Percentiles rank a stretch among this genome's conserved stretches.
Evolutionary conservation across 1,140 invertebrate genomes (phyloP).

Genomic region (Chymomyza costata): DNA sequence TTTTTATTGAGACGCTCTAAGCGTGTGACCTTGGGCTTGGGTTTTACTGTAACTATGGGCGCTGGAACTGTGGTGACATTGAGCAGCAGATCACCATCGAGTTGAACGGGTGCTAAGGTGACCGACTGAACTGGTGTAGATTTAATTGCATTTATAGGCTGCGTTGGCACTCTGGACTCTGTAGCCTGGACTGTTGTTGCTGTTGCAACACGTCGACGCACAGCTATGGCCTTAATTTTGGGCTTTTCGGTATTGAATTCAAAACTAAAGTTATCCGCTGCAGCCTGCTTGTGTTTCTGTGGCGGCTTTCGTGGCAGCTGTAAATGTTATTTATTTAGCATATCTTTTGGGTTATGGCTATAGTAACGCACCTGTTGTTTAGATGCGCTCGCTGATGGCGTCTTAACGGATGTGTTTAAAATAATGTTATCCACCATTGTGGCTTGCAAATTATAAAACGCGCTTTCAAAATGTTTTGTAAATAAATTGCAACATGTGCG

Average conservation of each 20-base stretch:
- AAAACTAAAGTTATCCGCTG: slow-evolving; percentile 33
- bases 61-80: neutral
- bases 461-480: too few relatives aligned
- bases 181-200: neutral
- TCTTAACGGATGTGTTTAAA: too few relatives aligned
- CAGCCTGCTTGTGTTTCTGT: slow-evolving; percentile 32
- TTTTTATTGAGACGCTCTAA: slow-evolving; percentile 30
- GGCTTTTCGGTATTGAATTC: slow-evolving; percentile 52
- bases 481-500: too few relatives aligned
- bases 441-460: too few relatives aligned
- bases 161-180: neutral
- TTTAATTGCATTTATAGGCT: neutral
- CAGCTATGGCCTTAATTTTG: slow-evolving; percentile 58
- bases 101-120: too few relatives aligned
- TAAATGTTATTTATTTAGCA: neutral
- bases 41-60: neutral
- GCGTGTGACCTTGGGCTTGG: slow-evolving; percentile 26
- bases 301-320: neutral
- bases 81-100: too few relatives aligned
- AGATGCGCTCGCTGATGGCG: too few relatives aligned
- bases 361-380: too few relatives aligned
- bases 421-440: too few relatives aligned
- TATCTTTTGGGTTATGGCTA: neutral
- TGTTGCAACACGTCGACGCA: slow-evolving; percentile 35
- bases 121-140: too few relatives aligned